Percentiles rank a stretch among this genome's conserved stretches.
These are phyloP conservation scores for Myripristis murdjan DNA, from an alignment of 2,797 vertebrate species.

Conservation along the genomic window DNA sequence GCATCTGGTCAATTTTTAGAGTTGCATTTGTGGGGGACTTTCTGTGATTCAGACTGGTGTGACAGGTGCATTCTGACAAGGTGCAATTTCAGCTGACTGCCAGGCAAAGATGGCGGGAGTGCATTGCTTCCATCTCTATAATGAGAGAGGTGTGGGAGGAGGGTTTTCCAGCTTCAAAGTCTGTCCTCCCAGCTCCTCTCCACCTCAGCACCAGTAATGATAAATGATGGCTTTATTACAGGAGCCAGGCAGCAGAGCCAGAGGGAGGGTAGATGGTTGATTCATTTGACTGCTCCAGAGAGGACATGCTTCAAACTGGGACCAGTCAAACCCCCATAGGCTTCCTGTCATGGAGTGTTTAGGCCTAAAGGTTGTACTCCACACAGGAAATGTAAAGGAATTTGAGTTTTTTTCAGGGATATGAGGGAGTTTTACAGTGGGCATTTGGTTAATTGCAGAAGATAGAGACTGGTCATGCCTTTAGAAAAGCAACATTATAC, in stretches of 20 bases:
- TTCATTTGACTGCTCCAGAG: neutral
- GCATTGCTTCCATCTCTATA: neutral
- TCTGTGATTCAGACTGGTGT: too few species aligned
- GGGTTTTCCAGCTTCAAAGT: slow-evolving; percentile 34
- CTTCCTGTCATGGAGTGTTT: neutral
- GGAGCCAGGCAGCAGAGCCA: slow-evolving; percentile 15
- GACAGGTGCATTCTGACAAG: too few species aligned
- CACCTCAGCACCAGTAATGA: slow-evolving; percentile 29
- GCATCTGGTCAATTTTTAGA: too few species aligned
- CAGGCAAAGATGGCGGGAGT: neutral
- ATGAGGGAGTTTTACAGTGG: too few species aligned
- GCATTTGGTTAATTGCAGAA: too few species aligned
- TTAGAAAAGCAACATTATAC: too few species aligned
- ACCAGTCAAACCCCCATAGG: neutral
- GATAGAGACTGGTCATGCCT: too few species aligned
- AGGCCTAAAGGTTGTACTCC: neutral
- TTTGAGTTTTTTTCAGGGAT: neutral
- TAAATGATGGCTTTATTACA: slow-evolving; percentile 32
- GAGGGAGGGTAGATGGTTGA: neutral
- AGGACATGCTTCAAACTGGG: neutral
- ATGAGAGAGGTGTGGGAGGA: neutral
- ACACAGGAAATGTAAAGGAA: neutral
- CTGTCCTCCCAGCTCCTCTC: slow-evolving; percentile 13
- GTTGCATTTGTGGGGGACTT: neutral
- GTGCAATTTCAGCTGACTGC: neutral